A percentile compares a stretch with the other conserved stretches of the same genome.
phyloP scores from a whole-genome alignment of 2,888 invertebrate species.

The Sphaerophoria rueppellii region DNA sequence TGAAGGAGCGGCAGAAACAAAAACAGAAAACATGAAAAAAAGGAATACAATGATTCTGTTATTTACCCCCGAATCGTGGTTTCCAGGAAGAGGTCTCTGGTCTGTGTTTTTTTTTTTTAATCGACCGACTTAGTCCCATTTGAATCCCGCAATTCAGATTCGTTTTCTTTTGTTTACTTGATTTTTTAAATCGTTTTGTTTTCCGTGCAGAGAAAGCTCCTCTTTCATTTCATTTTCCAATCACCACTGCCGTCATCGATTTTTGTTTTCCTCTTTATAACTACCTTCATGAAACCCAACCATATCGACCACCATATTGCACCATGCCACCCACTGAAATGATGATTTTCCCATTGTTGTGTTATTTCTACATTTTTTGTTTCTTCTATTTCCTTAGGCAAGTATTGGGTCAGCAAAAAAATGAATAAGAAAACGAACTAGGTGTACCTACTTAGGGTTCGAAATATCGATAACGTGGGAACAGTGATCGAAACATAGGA shows the following conservation, averaged over 20 bases:
- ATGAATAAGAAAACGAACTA: background rate
- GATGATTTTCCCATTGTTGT: conserved; percentile 38
- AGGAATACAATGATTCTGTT: conserved; percentile 53
- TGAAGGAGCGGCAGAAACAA: conserved; percentile 13
- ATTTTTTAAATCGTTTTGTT: conserved; percentile 49
- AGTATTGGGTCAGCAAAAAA: conserved; percentile 5
- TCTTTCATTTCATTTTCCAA: conserved; percentile 73
- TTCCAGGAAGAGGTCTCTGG: conserved; percentile 58
- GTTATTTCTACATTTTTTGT: conserved; percentile 34
- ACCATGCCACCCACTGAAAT: background rate
- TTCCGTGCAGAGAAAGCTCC: conserved; percentile 44
- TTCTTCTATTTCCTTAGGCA: background rate
- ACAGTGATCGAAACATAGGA: too few species aligned
- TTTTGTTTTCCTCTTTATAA: conserved; percentile 44
- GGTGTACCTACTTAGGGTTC: background rate
- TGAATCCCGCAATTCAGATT: conserved; percentile 61
- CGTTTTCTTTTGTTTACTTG: conserved; percentile 27
- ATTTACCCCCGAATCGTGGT: conserved; percentile 68
- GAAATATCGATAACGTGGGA: too few species aligned
- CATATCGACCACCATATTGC: background rate
- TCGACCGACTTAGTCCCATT: conserved; percentile 32
- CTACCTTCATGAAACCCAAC: conserved; percentile 25
- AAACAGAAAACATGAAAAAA: background rate
- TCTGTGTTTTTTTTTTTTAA: conserved; percentile 25
- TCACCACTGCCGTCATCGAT: conserved; percentile 60